Base-by-base conservation (phyloP, 1,140 invertebrate species). In the Bombus balteatus region DNA sequence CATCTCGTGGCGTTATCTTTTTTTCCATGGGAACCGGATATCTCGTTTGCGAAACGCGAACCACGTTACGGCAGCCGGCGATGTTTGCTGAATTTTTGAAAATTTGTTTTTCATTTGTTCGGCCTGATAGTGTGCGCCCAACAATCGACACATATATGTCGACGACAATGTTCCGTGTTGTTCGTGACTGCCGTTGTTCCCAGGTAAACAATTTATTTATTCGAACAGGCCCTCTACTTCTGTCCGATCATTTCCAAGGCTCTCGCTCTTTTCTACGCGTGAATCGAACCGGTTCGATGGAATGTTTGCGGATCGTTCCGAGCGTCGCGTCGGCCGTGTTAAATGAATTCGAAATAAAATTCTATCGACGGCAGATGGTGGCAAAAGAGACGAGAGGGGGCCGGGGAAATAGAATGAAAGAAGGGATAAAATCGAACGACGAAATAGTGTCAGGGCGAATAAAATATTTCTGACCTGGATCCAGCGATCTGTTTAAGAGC, bases 51-150 rank as follows among this genome's bases (percentile, higher is more conserved):
- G 25, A 28, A 70, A 70, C 65, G 43, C 15, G 41, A 70, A 59
- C 15, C 39, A 43, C 28, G 59, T 13, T 34, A 53, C 32, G 18
- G 6, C 1, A 37, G 6, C 65, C 15, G 39, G 13, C 25, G 41
- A n/a, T 80, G 78, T 80, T 80, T 80, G 65, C 25, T 34, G 65
- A 70, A 80, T 80, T 80, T 80, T 80, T 80, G 22, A 53, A 80
- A 80, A 80, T 80, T 80, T 80, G 78, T 80, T 80, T 80, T 80
- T 80, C 78, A 80, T 80, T 70, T 80, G 78, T 53, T 39, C 41
- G 28, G 3, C 2, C 32, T 79, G 77, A 79, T 79, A 68, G 77
- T 79, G 62, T 28, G 32, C 53, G 15, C 22, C 25, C 32, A 15
- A 37, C 43, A 53, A 53, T 37, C 78, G 43, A 37, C 25, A 12